Percentiles rank a stretch among this genome's conserved stretches.
Conservation (phyloP, 2,797 vertebrate species). For the Alauda arvensis region DNA sequence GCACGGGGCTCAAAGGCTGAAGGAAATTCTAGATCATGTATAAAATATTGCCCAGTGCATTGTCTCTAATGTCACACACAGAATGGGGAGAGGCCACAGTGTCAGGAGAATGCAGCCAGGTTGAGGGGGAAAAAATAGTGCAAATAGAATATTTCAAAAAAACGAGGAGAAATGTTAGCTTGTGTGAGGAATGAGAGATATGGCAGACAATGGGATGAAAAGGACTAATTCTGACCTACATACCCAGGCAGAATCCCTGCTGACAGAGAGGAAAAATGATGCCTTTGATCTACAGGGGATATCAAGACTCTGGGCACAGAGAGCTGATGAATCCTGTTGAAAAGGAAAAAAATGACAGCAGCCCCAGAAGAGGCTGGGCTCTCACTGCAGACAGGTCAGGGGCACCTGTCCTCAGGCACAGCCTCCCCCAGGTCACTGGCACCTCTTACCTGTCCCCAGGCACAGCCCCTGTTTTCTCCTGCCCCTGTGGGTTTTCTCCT, state of each 20-base stretch:
- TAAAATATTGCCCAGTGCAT: background rate
- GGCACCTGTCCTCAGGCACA: background rate
- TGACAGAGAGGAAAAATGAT: background rate
- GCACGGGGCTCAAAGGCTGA: background rate
- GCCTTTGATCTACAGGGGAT: background rate
- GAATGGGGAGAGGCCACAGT: background rate
- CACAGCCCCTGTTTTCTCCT: background rate
- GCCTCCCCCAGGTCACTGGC: background rate
- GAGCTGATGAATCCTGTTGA: background rate
- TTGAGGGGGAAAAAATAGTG: background rate
- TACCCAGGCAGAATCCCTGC: background rate
- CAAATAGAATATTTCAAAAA: background rate
- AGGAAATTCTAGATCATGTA: background rate
- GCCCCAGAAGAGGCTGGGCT: background rate
- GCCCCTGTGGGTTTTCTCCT: background rate
- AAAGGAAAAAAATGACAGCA: background rate
- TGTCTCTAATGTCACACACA: background rate
- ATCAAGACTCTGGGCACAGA: background rate
- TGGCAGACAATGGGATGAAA: background rate
- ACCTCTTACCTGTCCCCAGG: background rate
- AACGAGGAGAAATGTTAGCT: background rate
- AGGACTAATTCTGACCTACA: background rate
- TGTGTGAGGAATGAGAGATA: background rate
- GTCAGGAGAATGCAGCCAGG: background rate
- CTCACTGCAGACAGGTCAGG: rapidly evolving